Evolutionary conservation across 1,140 invertebrate genomes (phyloP), one percentile per base, ranked within the genome.

Genomic region (Teleopsis dalmanni): DNA sequence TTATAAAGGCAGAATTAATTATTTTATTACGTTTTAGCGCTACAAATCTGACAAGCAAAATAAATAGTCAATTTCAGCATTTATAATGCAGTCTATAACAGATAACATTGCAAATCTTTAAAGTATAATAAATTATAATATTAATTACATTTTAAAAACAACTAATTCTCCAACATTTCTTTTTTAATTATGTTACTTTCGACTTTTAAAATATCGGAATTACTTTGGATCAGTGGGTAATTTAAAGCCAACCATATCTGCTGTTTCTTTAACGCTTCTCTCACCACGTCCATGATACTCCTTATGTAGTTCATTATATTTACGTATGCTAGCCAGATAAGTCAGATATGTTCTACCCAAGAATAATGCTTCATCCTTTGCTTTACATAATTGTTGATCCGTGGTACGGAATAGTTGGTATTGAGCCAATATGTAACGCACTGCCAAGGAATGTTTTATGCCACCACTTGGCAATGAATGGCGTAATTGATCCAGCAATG

Each of bases 201-300:
- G 14, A 10, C 34, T 16, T 16, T 9, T 9, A 2, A 13, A 33
- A n/a, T 43, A 1, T 19, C 29, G n/a, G n/a, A n/a, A 53, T 64
- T 50, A 81, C 60, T 81, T 85, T 13, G 85, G 84, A 74, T 89
- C 86, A 60, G 87, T 82, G 0, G 88, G 88, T 25, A 92, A 66
- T 62, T 88, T 89, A 56, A 91, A 89, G 21, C 89, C 88, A 43
- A 93, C 86, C 59, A 90, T 72, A 57, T 81, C 78, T 13, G 89
- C 88, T 9, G 88, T 90, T 55, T 88, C 84, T 56, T 80, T 75
- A 8, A 88, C 71, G 35, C 75, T 79, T 38, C 85, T 72, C 67
- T 91, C 88, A 14, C 87, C 87, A 66, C 80, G 82, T 9, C 84
- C 84, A 57, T 81, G 78, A 63, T 82, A 91, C 35, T 83, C 76